phyloP scores from a whole-genome alignment of 2,113 vertebrate species.

The Cyanocitta stelleri region DNA sequence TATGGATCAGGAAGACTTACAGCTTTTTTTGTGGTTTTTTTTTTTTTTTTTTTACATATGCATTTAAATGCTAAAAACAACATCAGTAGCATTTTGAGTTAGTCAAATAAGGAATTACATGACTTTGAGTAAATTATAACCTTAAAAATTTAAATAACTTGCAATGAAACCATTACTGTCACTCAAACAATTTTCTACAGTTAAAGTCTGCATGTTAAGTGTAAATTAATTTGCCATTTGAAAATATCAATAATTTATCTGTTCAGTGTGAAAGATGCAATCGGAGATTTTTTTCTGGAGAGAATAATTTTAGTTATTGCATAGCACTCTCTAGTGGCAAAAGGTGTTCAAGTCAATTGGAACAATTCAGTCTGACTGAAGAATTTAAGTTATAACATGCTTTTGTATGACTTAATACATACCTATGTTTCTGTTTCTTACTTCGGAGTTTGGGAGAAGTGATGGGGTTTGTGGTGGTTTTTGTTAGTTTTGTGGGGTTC shows the following conservation, averaged over 20 bases:
- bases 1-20: background rate
- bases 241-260: constrained; percentile 66
- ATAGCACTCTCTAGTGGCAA: constrained; percentile 66
- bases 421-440: background rate
- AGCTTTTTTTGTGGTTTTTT: background rate
- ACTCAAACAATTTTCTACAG: constrained; percentile 63
- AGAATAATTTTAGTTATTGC: constrained; percentile 6
- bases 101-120: constrained; percentile 57
- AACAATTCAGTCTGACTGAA: background rate
- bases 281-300: background rate
- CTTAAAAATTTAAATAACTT: constrained; percentile 68
- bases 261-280: constrained; percentile 19
- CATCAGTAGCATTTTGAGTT: constrained; percentile 48
- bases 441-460: background rate
- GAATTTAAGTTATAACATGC: background rate
- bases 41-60: background rate
- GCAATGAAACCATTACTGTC: constrained; percentile 67
- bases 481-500: background rate
- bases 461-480: background rate
- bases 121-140: constrained; percentile 61
- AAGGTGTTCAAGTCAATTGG: background rate
- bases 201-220: constrained; percentile 61
- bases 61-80: constrained; percentile 42
- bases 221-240: constrained; percentile 59
- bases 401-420: background rate